Base-by-base conservation (phyloP, 2,113 vertebrate species). In the Rhabdornis inornatus region DNA sequence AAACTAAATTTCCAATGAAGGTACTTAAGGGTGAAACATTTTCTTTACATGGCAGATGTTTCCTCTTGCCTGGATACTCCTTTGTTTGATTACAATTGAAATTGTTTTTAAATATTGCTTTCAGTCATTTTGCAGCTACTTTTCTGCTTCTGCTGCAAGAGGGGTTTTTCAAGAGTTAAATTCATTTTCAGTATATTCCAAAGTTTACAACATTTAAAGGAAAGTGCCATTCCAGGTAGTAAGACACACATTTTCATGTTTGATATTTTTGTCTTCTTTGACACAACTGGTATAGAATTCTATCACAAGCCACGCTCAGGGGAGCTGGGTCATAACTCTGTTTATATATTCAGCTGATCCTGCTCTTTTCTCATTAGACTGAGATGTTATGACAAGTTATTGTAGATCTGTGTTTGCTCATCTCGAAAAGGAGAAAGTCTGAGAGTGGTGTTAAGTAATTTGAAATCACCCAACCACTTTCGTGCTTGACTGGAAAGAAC, bases 71-170 rank as follows among this genome's bases (percentile, higher is more conserved):
- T 1, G 0, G 60, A 50, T 59, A 33, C 8, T 81, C 71, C 55
- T 87, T 76, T 83, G 65, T 74, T 96, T 94, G 91, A 96, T 90
- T 66, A 89, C 69, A 77, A 25, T 64, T 87, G 24, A n/a, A 84
- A 44, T 44, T 39, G 49, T 72, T 70, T 89, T 95, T 91, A 77
- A 82, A 70, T 28, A 49, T 2, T 44, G 7, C 8, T 39, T 78
- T 79, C 44, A 81, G 50, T 86, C 44, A 45, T n/a, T 11, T 37
- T 60, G 20, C 47, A 49, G 19, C 40, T 83, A 8, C 49, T 60
- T 57, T 45, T 9, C 53, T 90, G 6, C 39, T 84, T 90, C 65
- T 68, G 5, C 42, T 68, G 68, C 56, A 78, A 39, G 39, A 70
- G 31, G 10, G 16, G 44, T n/a, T 85, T 86, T 87, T 52, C 10